Conservation (phyloP, 2,113 vertebrate genomes). For the Pterophyllum scalare region DNA sequence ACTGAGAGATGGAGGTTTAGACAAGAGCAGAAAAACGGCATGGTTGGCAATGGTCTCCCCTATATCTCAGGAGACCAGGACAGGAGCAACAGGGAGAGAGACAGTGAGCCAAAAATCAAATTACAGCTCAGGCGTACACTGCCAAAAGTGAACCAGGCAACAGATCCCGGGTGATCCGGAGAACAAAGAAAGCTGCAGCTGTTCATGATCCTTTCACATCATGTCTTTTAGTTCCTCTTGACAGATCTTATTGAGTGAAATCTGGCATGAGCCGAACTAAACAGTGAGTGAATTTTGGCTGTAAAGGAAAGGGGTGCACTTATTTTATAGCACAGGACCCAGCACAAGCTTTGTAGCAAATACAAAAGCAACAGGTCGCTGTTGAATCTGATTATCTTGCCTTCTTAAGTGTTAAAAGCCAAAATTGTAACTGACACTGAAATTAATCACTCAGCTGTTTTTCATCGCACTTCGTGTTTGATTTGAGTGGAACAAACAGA, state of each 20-base stretch:
- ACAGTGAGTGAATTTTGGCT: neutral
- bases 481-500: neutral
- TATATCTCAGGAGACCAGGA: neutral
- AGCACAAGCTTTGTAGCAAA: neutral
- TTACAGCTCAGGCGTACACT: neutral
- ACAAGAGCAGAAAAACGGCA: neutral
- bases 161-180: neutral
- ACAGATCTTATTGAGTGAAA: neutral
- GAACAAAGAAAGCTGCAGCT: neutral
- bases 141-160: neutral
- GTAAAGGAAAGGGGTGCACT: neutral
- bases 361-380: neutral
- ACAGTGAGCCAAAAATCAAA: neutral
- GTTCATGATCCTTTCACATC: neutral
- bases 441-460: neutral
- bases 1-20: neutral
- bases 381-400: neutral
- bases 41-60: no score
- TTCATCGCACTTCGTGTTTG: neutral
- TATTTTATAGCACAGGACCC: neutral
- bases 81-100: neutral
- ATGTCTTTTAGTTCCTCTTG: neutral
- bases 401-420: neutral
- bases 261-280: neutral
- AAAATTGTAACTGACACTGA: neutral